phyloP scores from a whole-genome alignment of 1,140 invertebrate genomes.

The Philopotamus ludificatus region DNA sequence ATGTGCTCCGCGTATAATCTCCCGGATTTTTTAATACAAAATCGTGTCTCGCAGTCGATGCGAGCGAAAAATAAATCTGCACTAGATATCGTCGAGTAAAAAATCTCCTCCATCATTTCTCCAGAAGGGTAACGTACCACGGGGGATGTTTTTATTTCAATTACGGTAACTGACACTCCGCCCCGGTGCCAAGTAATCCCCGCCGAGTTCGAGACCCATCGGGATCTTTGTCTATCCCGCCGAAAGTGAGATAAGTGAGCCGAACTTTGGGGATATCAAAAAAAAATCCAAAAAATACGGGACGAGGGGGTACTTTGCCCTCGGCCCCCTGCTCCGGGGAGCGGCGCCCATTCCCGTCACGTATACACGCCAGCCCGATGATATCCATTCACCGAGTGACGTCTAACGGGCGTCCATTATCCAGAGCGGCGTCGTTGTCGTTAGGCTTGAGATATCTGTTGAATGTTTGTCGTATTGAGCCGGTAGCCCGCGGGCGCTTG shows the following conservation, averaged over 20 bases:
- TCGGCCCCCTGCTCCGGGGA: neutral
- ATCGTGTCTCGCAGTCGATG: too few relatives aligned
- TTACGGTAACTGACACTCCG: slow-evolving; percentile 15
- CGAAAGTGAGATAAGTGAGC: slow-evolving; percentile 19
- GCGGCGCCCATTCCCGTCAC: slow-evolving; percentile 22
- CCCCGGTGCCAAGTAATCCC: slow-evolving; percentile 17
- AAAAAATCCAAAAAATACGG: slow-evolving; percentile 12
- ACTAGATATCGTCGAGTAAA: too few relatives aligned
- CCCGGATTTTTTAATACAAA: too few relatives aligned
- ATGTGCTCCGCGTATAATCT: too few relatives aligned
- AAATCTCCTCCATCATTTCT: neutral
- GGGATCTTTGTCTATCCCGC: slow-evolving; percentile 18
- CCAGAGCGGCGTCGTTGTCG: neutral
- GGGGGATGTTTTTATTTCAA: slow-evolving; percentile 31
- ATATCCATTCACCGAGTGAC: slow-evolving; percentile 27
- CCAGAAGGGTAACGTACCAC: neutral
- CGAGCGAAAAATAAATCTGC: too few relatives aligned
- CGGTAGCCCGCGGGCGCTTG: neutral
- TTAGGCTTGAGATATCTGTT: slow-evolving; percentile 20
- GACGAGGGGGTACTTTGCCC: neutral
- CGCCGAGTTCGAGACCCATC: slow-evolving; percentile 15
- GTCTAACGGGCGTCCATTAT: slow-evolving; percentile 25
- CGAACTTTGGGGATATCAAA: slow-evolving; percentile 17
- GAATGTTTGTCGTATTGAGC: slow-evolving; percentile 1
- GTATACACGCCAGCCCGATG: slow-evolving; percentile 24